Conservation (phyloP, 2,888 invertebrate genomes). For the Drosophila vallismaia region DNA sequence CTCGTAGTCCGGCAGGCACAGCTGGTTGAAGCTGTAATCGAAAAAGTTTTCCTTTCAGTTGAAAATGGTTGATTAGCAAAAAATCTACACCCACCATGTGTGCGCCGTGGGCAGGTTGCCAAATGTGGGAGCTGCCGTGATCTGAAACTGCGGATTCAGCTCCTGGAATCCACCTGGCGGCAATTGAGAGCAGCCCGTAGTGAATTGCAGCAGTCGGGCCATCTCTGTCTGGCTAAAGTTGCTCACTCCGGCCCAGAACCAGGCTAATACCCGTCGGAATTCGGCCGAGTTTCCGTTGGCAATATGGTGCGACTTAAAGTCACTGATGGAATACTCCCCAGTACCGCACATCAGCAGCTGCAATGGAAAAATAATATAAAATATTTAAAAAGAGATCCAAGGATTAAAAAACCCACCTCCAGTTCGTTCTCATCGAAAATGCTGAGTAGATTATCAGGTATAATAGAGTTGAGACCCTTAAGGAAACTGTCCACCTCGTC, state of each 20-base stretch:
- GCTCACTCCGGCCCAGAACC: slow-evolving; percentile 96
- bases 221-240: slow-evolving; percentile 96
- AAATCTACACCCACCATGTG: slow-evolving; percentile 88
- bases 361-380: slow-evolving; percentile 60
- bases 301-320: slow-evolving; percentile 95
- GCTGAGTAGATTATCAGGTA: slow-evolving; percentile 95
- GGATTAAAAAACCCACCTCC: slow-evolving; percentile 87
- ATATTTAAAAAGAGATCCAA: background rate
- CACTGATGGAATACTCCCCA: slow-evolving; percentile 94
- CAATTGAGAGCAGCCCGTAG: slow-evolving; percentile 96
- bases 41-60: slow-evolving; percentile 29
- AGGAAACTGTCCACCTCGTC: slow-evolving; percentile 94
- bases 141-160: slow-evolving; percentile 95
- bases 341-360: slow-evolving; percentile 96
- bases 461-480: slow-evolving; percentile 94
- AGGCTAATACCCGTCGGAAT: slow-evolving; percentile 92
- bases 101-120: slow-evolving; percentile 97
- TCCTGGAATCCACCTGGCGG: slow-evolving; percentile 96
- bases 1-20: slow-evolving; percentile 97
- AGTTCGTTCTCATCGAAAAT: slow-evolving; percentile 98
- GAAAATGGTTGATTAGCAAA: background rate
- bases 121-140: slow-evolving; percentile 94
- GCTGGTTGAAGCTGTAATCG: slow-evolving; percentile 93
- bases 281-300: slow-evolving; percentile 92
- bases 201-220: slow-evolving; percentile 95